Conservation (phyloP, 2,113 vertebrate species). For the Sardina pilchardus region DNA sequence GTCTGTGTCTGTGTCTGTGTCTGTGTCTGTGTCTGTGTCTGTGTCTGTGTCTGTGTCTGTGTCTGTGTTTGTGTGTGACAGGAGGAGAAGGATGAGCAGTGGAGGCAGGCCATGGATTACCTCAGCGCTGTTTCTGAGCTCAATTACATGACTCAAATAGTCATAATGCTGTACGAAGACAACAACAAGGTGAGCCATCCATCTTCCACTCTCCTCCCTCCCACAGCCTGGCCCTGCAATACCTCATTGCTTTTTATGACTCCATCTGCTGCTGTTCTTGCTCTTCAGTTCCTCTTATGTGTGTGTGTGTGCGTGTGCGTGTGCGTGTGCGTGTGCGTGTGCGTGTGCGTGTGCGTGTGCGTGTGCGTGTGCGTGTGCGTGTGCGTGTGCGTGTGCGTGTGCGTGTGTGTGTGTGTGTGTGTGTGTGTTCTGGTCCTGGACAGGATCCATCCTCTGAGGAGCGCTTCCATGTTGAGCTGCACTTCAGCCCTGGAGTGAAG, state of each 20-base stretch:
- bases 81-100: conserved; percentile 93
- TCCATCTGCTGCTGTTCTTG: not conserved
- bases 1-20: not conserved
- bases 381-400: no score
- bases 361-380: no score
- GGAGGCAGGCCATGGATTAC: conserved; percentile 97
- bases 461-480: conserved; percentile 94
- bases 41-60: not conserved
- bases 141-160: conserved; percentile 99
- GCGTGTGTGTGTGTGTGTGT: no score
- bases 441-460: conserved; percentile 95
- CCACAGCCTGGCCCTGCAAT: not conserved
- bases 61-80: conserved; percentile 59
- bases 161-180: conserved; percentile 98
- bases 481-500: conserved; percentile 96
- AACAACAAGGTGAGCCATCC: conserved; percentile 84
- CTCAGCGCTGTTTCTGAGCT: conserved; percentile 94
- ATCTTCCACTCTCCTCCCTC: not conserved
- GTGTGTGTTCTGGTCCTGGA: not conserved
- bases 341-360: no score
- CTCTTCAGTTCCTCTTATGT: not conserved
- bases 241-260: not conserved
- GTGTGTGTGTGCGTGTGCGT: not conserved
- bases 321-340: no score
- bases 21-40: not conserved